phyloP scores from a whole-genome alignment of 2,113 vertebrate species.

The Grallaria varia region DNA sequence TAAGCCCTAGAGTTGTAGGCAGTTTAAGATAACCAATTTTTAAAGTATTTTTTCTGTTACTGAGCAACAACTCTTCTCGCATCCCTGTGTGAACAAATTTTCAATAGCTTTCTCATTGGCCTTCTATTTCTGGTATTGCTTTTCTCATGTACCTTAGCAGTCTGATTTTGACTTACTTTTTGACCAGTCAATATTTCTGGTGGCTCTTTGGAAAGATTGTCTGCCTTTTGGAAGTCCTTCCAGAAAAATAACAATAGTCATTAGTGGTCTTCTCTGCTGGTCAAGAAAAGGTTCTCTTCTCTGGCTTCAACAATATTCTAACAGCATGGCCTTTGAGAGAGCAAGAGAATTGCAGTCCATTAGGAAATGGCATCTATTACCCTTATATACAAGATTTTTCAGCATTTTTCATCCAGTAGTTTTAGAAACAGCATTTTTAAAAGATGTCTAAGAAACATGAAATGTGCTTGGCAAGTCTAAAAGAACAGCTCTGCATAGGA shows the following conservation, averaged over 20 bases:
- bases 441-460: not conserved
- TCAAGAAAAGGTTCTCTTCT: not conserved
- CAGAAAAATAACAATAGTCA: not conserved
- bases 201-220: not conserved
- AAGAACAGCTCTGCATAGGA: not conserved
- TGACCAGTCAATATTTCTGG: not conserved
- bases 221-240: not conserved
- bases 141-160: not conserved
- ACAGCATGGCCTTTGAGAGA: not conserved
- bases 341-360: not conserved
- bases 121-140: not conserved
- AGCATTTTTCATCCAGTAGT: not conserved
- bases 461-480: not conserved
- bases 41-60: not conserved
- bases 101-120: not conserved
- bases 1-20: not conserved
- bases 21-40: not conserved
- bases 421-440: not conserved
- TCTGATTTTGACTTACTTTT: not conserved
- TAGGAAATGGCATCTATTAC: not conserved
- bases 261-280: not conserved
- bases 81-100: not conserved
- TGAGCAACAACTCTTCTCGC: not conserved
- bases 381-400: not conserved
- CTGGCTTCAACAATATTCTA: not conserved